Base-by-base conservation (phyloP, 2,888 invertebrate species). In the Cryptus armator region DNA sequence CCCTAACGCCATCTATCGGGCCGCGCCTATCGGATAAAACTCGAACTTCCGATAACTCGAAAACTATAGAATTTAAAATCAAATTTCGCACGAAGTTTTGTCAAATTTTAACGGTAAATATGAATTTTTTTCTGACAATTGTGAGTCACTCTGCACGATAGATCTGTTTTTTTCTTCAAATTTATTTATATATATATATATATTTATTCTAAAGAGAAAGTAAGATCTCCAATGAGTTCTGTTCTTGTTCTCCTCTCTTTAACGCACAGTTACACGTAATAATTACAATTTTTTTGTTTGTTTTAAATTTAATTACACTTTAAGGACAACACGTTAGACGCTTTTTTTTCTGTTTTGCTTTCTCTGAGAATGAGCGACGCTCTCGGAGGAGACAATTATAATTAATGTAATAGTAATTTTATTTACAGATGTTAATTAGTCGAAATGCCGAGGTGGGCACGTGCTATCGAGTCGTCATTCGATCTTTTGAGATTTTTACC, bases 181-280 rank as follows among this genome's bases (percentile, higher is more conserved):
- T 70, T 70, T 75, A 48, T 68, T 12, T 37, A 44, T 74, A 79
- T 56, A 48, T 79, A 78, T 48, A 43, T 43, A 66, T 46, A 37
- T 70, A 12, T 70, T 14, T 72, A 76, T 12, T 32, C 16, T 51
- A 71, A 66, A 77, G 56, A 75, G 19, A 74, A 70, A 44, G 29
- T 64, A 32, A 64, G n/a, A 76, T 86, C 59, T 72, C 83, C 56
- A 77, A 48, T 64, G 62, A 46, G 64, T 37, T 81, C 51, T 32
- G 4, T 74, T 67, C 64, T 76, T 46, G 44, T 37, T 4, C 59
- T 79, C 32, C 24, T 14, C 24, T 77, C 43, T 71, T 83, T 24
- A 79, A 82, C 79, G 72, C 84, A 85, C 78, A 84, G 86, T 85
- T 83, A 85, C 83, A 86, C 81, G 66, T 79, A 81, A 75, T 81